Evolutionary conservation across 64 coral and sea anemone species (phyloP), one percentile per base, ranked within the genome.

Genomic region (Stylophora pistillata): DNA sequence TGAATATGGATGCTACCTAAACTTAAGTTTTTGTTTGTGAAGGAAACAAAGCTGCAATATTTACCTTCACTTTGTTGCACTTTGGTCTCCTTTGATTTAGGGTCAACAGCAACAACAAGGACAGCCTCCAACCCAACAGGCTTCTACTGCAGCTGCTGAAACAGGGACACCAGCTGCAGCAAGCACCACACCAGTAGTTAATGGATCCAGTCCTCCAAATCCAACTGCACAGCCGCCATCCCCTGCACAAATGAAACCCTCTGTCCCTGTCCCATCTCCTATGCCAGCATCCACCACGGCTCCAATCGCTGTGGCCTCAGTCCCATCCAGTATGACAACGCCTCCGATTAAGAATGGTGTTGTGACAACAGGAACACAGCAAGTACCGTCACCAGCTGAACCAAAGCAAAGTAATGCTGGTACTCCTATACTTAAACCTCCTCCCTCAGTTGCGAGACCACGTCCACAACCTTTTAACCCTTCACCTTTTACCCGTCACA

Each of bases 401-500:
- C 71, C 58, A 62, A 89, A 56, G 56, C 37, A 82, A 73, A 28
- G 16, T 16, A 53, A 73, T 23, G 53, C 92, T 23, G 26, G 57
- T 10, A 78, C 88, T 62, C 83, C 97, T 57, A 78, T 90, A 78
- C 88, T 92, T 13, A 91, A 99, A 90, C 93, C 94, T 53, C 93
- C 90, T 34, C 87, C 94, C 11, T 16, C 87, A 63, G 90, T 85
- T 57, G 76, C 91, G 56, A 74, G 97, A 21, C 84, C 93, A 29
- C 85, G 97, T 4, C 97, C 97, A 52, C 97, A 99, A 60, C 89
- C 89, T 56, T 92, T 92, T 54, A 90, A 90, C 30, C 93, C 97
- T 14, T 95, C 94, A 32, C 97, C 97, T 30, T 99, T 99, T 53
- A 99, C 97, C 32, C 84, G 97, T 25, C 97, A 99, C 56, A 99